Conservation (phyloP, 2,888 invertebrate genomes). For the Hyposoter dolosus region DNA sequence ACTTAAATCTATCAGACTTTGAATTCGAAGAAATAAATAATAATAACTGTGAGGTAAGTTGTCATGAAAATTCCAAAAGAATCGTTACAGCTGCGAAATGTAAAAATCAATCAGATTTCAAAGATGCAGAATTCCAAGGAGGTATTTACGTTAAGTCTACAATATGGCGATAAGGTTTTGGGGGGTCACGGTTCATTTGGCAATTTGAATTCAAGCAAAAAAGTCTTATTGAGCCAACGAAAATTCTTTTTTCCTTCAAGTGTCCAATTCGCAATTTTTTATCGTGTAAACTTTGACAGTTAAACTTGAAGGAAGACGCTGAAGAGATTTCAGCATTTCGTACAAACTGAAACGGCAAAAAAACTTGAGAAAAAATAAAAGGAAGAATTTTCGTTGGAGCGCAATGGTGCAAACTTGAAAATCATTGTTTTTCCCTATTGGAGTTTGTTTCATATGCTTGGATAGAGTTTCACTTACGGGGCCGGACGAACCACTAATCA, state of each 20-base stretch:
- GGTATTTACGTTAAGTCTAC: neutral
- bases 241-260: neutral
- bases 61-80: neutral
- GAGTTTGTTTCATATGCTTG: conserved; percentile 21
- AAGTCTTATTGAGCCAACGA: neutral
- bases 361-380: neutral
- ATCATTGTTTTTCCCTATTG: neutral
- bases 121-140: neutral
- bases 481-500: conserved; percentile 71
- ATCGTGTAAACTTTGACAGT: neutral
- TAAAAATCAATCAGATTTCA: neutral
- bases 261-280: neutral
- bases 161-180: conserved; percentile 1
- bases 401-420: neutral
- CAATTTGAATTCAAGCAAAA: conserved; percentile 53
- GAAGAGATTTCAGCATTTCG: neutral
- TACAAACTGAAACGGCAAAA: neutral
- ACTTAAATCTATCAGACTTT: conserved; percentile 66
- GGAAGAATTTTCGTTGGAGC: neutral
- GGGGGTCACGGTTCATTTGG: conserved; percentile 48
- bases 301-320: neutral
- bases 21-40: conserved; percentile 46
- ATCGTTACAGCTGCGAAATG: neutral
- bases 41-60: conserved; percentile 15
- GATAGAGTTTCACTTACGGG: neutral